These are phyloP conservation scores for Caenorhabditis imperialis DNA, from an alignment of 2,888 invertebrate species.

Conservation along the genomic window DNA sequence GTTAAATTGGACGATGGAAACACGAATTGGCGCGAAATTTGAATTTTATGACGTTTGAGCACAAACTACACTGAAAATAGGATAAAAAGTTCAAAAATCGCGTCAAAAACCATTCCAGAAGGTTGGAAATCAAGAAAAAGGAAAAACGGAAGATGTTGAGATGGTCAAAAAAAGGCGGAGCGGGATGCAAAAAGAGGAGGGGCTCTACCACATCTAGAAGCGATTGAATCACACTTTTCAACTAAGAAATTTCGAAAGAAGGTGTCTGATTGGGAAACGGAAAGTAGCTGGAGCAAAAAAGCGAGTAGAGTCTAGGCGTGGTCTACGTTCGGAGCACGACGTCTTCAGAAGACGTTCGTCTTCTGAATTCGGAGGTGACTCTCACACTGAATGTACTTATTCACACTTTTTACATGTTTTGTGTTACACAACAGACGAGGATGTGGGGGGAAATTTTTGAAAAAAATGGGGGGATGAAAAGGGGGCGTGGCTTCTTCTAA, in stretches of 20 bases:
- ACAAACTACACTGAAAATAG: no score
- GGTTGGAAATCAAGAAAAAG: not conserved
- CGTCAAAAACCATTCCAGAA: not conserved
- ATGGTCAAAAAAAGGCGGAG: not conserved
- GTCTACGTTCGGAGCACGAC: constrained; percentile 17
- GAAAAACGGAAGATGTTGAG: not conserved
- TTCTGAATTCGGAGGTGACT: not conserved
- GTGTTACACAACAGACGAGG: constrained; percentile 49
- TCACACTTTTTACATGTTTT: constrained; percentile 54
- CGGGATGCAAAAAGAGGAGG: constrained; percentile 5
- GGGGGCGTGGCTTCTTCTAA: constrained; percentile 8
- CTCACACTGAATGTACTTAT: constrained; percentile 50
- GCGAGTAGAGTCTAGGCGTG: constrained; percentile 38
- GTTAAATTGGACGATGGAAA: no score
- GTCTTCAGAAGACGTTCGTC: not conserved
- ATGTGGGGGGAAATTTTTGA: constrained; percentile 10
- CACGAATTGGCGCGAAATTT: no score
- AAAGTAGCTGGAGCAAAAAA: constrained; percentile 38
- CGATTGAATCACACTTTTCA: constrained; percentile 41
- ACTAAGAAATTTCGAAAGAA: constrained; percentile 22
- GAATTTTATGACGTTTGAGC: no score
- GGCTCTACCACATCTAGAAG: constrained; percentile 48
- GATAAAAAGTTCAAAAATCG: no score
- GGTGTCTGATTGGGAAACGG: constrained; percentile 2
- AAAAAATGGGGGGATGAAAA: not conserved